Conservation (phyloP, 2,888 invertebrate genomes). For the Ennomos quercinarius region DNA sequence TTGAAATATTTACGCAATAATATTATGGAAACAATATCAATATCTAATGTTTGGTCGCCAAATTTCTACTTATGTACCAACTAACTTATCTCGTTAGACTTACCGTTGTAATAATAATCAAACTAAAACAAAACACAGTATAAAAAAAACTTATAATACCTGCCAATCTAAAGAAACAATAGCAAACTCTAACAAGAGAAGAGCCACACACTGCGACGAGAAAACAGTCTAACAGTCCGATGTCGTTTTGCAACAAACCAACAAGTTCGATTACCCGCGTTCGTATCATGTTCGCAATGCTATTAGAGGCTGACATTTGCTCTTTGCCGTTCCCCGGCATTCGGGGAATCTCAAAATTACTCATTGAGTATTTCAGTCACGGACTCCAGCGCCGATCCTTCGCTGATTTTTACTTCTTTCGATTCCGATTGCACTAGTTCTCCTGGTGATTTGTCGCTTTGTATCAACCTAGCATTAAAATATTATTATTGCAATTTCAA, state of each 20-base stretch:
- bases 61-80: too few relatives aligned
- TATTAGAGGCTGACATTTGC: conserved; percentile 81
- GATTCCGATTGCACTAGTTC: conserved; percentile 80
- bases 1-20: conserved; percentile 4
- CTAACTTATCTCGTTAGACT: too few relatives aligned
- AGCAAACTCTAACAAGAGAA: conserved; percentile 29
- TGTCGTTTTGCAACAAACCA: conserved; percentile 55
- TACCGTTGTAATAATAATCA: neutral
- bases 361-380: conserved; percentile 82
- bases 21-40: too few relatives aligned
- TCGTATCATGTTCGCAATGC: conserved; percentile 75
- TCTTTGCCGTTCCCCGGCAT: conserved; percentile 67
- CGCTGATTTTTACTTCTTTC: conserved; percentile 84
- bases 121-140: conserved; percentile 3
- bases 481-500: conserved; percentile 42
- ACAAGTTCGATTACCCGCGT: conserved; percentile 70
- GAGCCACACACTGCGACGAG: conserved; percentile 28
- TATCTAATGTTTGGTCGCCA: too few relatives aligned
- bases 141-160: conserved; percentile 3
- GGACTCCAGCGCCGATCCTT: conserved; percentile 67
- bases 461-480: conserved; percentile 26
- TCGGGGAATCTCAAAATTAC: conserved; percentile 82
- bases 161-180: conserved; percentile 17
- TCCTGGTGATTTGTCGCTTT: conserved; percentile 74
- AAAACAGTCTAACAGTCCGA: conserved; percentile 47